Conservation (phyloP, 2,888 invertebrate genomes). For the Phalangium opilio region DNA sequence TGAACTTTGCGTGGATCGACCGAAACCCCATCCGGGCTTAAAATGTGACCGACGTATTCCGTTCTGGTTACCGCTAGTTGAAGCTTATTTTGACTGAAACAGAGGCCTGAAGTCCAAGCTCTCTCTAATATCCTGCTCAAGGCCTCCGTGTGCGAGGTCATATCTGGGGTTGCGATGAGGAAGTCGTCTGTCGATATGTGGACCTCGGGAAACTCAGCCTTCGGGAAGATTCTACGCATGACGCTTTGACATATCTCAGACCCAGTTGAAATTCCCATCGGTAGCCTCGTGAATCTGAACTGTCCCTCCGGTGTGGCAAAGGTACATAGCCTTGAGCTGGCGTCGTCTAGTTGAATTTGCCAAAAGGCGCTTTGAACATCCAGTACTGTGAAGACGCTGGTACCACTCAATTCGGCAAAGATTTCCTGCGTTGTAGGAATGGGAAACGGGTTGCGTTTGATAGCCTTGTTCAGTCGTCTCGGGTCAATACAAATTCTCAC, state of each 20-base stretch:
- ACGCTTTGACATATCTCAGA: too few relatives aligned
- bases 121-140: neutral
- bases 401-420: conserved; percentile 1
- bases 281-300: too few relatives aligned
- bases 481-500: conserved; percentile 8
- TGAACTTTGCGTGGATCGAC: conserved; percentile 8
- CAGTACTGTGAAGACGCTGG: conserved; percentile 1
- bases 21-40: conserved; percentile 3
- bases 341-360: too few relatives aligned
- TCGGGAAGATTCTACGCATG: too few relatives aligned
- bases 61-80: conserved; percentile 1
- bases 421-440: conserved; percentile 6
- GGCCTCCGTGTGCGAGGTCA: conserved; percentile 1
- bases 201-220: too few relatives aligned
- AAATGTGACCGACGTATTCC: conserved; percentile 11
- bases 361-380: too few relatives aligned
- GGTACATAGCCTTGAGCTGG: too few relatives aligned
- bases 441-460: conserved; percentile 3
- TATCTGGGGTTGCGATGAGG: neutral
- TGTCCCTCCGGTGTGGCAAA: too few relatives aligned
- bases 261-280: too few relatives aligned
- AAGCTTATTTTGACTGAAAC: conserved; percentile 3
- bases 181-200: neutral
- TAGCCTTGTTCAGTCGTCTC: conserved; percentile 5
- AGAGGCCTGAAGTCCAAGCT: conserved; percentile 1